Base-by-base conservation (phyloP, 2,113 vertebrate species). In the Grus americana region DNA sequence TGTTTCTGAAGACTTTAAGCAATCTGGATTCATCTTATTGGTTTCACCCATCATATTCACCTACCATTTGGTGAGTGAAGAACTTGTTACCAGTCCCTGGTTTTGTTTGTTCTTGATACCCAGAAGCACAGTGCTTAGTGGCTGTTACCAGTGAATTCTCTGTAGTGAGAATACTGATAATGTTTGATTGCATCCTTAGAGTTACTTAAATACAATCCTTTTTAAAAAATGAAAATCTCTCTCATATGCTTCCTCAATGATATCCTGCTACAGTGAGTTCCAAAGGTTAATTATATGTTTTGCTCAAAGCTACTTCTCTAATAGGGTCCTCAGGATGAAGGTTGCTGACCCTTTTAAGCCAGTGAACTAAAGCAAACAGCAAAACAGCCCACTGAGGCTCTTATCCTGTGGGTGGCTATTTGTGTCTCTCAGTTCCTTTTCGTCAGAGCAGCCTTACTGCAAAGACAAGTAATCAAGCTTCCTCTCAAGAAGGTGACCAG, bases 251-350 rank as follows among this genome's bases (percentile, higher is more conserved):
- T 93, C 73, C 66, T 91, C 94, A 95, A 91, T 94, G 74, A 86
- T 95, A 97, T 95, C 91, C 78, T 92, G 71, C 65, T 94, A 86
- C 84, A 81, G 58, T 30, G 80, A 92, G 57, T 85, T 95, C 71
- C 93, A 96, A 73, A 87, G 71, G 92, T 95, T 96, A 95, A 96
- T 97, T 86, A 61, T 34, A 79, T 84, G 63, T 83, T 95, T 96
- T 89, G 52, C 62, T 90, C 58, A 78, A 97, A 93, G n/a, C 86
- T 80, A 80, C 57, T 93, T 88, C 67, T 92, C 62, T 93, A 93
- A 91, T 61, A 93, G 90, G 79, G 54, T 92, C 85, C 50, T 96
- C 3, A 5, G 62, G 79, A 79, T 81, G 79, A 88, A 74, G 78
- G 91, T 76, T 79, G 36, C 83, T 73, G 92, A 94, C 91, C 92